A percentile compares a stretch with the other conserved stretches of the same genome.
phyloP scores from a whole-genome alignment of 2,797 vertebrate genomes.

The Sebastes iracundus region DNA sequence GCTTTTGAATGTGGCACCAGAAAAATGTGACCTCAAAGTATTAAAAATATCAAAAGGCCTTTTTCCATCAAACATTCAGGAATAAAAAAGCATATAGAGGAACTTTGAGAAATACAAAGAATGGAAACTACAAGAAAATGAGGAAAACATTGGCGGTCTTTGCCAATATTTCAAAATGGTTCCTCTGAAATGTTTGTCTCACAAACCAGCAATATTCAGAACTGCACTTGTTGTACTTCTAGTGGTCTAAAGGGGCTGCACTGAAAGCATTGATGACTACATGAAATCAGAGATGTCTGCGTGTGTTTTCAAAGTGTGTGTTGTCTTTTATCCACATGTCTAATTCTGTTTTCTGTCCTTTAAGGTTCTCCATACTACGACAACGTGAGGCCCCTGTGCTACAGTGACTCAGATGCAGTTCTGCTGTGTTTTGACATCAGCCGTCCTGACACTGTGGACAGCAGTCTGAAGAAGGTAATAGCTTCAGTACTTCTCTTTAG shows the following conservation, averaged over 20 bases:
- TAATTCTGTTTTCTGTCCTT: neutral
- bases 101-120: neutral
- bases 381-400: constrained; percentile 95
- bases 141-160: neutral
- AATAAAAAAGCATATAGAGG: neutral
- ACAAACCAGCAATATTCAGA: neutral
- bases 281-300: neutral
- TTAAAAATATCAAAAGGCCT: no score
- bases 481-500: neutral
- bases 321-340: neutral
- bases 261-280: neutral
- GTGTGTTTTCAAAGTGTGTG: neutral
- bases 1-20: no score
- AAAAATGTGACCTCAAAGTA: no score
- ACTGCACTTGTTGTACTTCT: neutral
- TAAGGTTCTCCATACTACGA: constrained; percentile 96
- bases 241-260: neutral
- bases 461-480: constrained; percentile 92
- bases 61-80: neutral
- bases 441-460: constrained; percentile 92
- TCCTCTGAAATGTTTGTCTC: neutral
- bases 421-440: constrained; percentile 95
- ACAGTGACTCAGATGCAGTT: constrained; percentile 95
- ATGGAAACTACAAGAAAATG: neutral
- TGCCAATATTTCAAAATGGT: neutral